Evolutionary conservation across 1,140 invertebrate genomes (phyloP).

Genomic region (Luehdorfia chinensis): DNA sequence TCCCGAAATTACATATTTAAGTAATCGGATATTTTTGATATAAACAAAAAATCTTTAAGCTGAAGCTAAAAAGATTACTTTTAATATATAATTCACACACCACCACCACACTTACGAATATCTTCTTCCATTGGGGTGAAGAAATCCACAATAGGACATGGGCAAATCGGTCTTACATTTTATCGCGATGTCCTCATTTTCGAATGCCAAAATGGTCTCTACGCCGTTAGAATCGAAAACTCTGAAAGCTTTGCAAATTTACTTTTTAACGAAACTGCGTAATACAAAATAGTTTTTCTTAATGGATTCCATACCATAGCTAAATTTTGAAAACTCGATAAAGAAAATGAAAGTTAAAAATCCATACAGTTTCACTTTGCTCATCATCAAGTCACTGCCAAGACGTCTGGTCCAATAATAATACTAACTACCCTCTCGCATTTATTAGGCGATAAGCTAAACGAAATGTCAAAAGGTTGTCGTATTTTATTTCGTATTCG

Average conservation of each 20-base stretch:
- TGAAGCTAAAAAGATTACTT: too few relatives aligned
- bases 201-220: conserved; percentile 51
- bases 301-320: conserved; percentile 27
- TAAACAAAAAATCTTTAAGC: neutral
- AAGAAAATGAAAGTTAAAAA: conserved; percentile 11
- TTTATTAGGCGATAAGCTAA: conserved; percentile 17
- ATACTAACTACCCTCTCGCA: conserved; percentile 24
- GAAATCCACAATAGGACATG: conserved; percentile 61
- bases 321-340: conserved; percentile 12
- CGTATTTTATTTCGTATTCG: conserved; percentile 23
- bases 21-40: too few relatives aligned
- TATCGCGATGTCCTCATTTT: conserved; percentile 52
- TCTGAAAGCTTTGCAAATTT: conserved; percentile 43
- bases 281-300: too few relatives aligned
- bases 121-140: conserved; percentile 52
- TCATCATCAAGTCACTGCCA: conserved; percentile 15
- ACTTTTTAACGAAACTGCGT: too few relatives aligned
- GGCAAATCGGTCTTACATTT: conserved; percentile 53
- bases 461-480: conserved; percentile 28
- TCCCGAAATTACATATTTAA: too few relatives aligned
- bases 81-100: neutral
- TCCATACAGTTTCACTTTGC: conserved; percentile 1
- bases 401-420: neutral
- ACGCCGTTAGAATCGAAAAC: conserved; percentile 44
- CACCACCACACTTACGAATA: conserved; percentile 55